These are phyloP conservation scores for Lamprotornis superbus DNA, from an alignment of 2,113 vertebrate species.

Conservation along the genomic window DNA sequence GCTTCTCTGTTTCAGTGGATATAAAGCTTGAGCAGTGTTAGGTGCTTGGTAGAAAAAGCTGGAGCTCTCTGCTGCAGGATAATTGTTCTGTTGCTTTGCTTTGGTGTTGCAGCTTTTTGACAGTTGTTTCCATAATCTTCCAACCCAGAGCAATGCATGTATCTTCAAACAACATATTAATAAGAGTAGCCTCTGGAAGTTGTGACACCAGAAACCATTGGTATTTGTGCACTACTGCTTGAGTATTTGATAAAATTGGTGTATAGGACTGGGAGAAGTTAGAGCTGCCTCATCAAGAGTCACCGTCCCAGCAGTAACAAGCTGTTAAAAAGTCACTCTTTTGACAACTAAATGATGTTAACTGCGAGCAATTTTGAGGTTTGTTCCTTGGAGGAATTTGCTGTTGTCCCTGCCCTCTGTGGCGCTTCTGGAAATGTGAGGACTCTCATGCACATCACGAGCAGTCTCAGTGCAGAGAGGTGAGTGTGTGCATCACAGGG, in stretches of 20 bases:
- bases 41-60: not conserved
- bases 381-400: not conserved
- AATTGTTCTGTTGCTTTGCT: not conserved
- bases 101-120: not conserved
- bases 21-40: not conserved
- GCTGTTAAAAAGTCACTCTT: not conserved
- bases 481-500: not conserved
- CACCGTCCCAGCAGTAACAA: not conserved
- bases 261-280: not conserved
- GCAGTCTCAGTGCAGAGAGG: not conserved
- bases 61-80: not conserved
- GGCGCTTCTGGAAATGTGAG: not conserved
- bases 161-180: not conserved
- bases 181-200: not conserved
- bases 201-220: not conserved
- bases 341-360: not conserved
- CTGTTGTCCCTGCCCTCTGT: not conserved
- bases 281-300: not conserved
- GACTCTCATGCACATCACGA: accelerated
- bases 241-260: not conserved
- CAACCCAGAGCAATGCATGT: not conserved
- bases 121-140: not conserved
- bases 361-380: not conserved
- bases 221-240: not conserved
- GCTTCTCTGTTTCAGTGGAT: not conserved